These are phyloP conservation scores for Saccostrea glomerata DNA, from an alignment of 1,140 invertebrate species.

Conservation along the genomic window DNA sequence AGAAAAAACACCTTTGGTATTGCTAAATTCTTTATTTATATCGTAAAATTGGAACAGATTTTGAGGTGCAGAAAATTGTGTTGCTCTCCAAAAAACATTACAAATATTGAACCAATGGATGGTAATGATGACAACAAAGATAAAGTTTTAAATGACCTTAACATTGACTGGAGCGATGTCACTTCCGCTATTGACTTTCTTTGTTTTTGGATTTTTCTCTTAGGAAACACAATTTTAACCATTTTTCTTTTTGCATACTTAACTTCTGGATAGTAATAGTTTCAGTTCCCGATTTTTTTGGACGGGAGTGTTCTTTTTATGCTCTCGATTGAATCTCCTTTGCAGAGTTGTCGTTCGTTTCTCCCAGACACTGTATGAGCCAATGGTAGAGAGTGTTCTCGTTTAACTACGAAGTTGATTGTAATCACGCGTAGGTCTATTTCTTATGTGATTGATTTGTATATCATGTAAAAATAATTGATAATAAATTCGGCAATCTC, in stretches of 20 bases:
- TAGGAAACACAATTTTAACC: not conserved
- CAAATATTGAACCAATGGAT: not conserved
- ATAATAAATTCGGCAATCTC: too few species aligned
- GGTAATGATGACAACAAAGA: not conserved
- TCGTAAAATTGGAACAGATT: not conserved
- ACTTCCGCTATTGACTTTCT: conserved; percentile 19
- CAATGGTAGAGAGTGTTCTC: too few species aligned
- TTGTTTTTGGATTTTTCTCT: not conserved
- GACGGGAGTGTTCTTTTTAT: too few species aligned
- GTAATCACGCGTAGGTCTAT: too few species aligned
- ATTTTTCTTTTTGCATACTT: not conserved
- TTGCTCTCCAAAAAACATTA: not conserved
- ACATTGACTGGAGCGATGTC: conserved; percentile 30
- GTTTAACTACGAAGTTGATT: too few species aligned
- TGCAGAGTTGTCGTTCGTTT: too few species aligned
- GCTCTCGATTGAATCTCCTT: too few species aligned
- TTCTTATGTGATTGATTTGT: too few species aligned
- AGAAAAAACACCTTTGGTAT: not conserved
- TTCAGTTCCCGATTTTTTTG: not conserved
- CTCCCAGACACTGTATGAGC: too few species aligned
- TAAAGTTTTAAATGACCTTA: not conserved
- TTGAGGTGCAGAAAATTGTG: not conserved
- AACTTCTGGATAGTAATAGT: not conserved
- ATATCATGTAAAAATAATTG: too few species aligned
- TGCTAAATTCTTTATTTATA: not conserved